Evolutionary conservation across 2,888 invertebrate genomes (phyloP), one percentile per base, ranked within the genome.

Genomic region (Pyrrhopygopsis socrates): DNA sequence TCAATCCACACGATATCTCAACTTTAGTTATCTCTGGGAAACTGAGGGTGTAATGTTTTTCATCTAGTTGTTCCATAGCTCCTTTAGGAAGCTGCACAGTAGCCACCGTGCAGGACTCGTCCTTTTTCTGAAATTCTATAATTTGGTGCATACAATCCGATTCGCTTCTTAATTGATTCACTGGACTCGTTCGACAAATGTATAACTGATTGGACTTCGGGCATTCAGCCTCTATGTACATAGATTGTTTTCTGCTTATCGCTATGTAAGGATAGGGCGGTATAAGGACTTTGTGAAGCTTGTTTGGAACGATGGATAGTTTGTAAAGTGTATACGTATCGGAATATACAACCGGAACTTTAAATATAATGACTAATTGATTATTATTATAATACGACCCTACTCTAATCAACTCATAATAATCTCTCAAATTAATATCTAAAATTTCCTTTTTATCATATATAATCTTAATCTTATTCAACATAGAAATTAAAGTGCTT

Each of bases 291-390:
- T 67, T 22, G n/a, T 67, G 67, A 15, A 38, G 4, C 50, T 65
- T 86, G 70, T 74, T 79, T 20, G 29, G 71, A 34, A 27, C 79
- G 41, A 73, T 80, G 27, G 73, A 50, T 9, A 80, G 65, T n/a
- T n/a, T 27, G 34, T 27, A 79, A n/a, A 79, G 24, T 60, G 73
- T 41, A 77, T 76, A 82, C 5, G 11, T 71, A 60, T 76, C 45
- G 20, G 45, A 30, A 15, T 24, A 60, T 76, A 76, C 15, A 30
- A 81, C 74, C 8, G 75, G 76, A 15, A 82, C 68, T 67, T 74
- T 73, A 65, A 81, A 81, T 27, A 81, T 34, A 2, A 82, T 30
- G 45, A 82, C 81, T 22, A 76, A 45, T 38, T 70, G 41, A 20
- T 71, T 81, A 41, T 41, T 60, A 70, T 20, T 63, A 27, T 63